Percentiles rank a stretch among this genome's conserved stretches.
phyloP scores from a whole-genome alignment of 37 sponge, comb jelly and placozoan species.

The Cliona cf. orientalis region DNA sequence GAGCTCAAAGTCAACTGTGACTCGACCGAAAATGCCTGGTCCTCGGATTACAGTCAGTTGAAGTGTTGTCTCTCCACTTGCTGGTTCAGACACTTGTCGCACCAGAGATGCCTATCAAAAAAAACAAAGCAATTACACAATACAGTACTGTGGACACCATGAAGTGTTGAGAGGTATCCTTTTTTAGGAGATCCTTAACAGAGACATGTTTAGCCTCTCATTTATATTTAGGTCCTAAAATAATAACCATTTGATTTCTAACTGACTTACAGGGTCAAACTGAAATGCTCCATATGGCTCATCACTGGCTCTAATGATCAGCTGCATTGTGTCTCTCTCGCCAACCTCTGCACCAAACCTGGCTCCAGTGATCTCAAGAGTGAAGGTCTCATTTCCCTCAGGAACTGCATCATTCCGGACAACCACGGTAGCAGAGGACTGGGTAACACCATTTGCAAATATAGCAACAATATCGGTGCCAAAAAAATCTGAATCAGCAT shows the following conservation, averaged over 20 bases:
- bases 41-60: slow-evolving; percentile 41
- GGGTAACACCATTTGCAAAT: slow-evolving; percentile 56
- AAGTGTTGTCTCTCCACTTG: background rate
- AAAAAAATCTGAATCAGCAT: slow-evolving; percentile 10
- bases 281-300: slow-evolving; percentile 76
- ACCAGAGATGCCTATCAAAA: slow-evolving; percentile 38
- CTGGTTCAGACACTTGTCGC: slow-evolving; percentile 38
- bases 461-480: background rate
- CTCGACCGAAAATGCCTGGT: slow-evolving; percentile 66
- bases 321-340: slow-evolving; percentile 3
- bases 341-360: slow-evolving; percentile 68
- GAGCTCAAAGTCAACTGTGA: slow-evolving; percentile 68
- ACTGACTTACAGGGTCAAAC: slow-evolving; percentile 45
- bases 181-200: no score
- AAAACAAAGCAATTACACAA: no score
- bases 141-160: no score
- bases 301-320: slow-evolving; percentile 71
- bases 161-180: no score
- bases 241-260: no score
- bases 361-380: slow-evolving; percentile 39
- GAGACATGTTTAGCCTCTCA: no score
- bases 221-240: no score
- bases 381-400: slow-evolving; percentile 80
- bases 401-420: slow-evolving; percentile 65
- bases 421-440: slow-evolving; percentile 22